Percentiles rank a stretch among this genome's conserved stretches.
Evolutionary conservation across 2,888 invertebrate genomes (phyloP).

Genomic region (Polymixis flavicincta): DNA sequence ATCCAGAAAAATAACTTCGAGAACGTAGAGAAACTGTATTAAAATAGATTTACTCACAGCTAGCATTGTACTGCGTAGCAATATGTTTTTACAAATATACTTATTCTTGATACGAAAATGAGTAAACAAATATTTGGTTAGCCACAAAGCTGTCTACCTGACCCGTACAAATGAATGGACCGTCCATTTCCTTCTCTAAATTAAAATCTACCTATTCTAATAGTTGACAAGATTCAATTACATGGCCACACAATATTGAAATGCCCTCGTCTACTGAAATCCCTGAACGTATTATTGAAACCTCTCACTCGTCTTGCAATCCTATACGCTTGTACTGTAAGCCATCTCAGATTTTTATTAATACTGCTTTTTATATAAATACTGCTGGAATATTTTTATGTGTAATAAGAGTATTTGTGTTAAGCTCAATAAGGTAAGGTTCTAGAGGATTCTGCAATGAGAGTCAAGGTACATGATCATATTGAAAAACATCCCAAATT

Average conservation of each 20-base stretch:
- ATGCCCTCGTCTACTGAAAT: constrained; percentile 30
- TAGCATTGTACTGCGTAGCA: neutral
- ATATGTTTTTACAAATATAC: neutral
- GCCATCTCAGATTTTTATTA: constrained; percentile 57
- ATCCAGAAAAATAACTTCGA: neutral
- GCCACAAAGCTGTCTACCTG: constrained; percentile 6
- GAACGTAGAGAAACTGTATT: neutral
- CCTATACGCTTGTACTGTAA: constrained; percentile 57
- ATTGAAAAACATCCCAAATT: neutral
- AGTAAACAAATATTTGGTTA: neutral
- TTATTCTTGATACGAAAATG: neutral
- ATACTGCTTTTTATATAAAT: constrained; percentile 23
- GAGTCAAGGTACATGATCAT: neutral
- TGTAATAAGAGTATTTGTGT: constrained; percentile 37
- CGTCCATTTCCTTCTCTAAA: constrained; percentile 8
- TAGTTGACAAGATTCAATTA: constrained; percentile 34
- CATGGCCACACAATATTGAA: constrained; percentile 45
- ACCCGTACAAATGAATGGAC: neutral
- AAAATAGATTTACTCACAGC: neutral
- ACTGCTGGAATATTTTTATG: constrained; percentile 26
- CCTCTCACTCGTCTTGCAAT: constrained; percentile 47
- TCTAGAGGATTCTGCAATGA: constrained; percentile 2
- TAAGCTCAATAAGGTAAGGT: constrained; percentile 1
- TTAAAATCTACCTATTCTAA: constrained; percentile 19
- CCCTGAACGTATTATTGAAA: constrained; percentile 41